Evolutionary conservation across 1,140 invertebrate species (phyloP).

Genomic region (Temnothorax longispinosus): DNA sequence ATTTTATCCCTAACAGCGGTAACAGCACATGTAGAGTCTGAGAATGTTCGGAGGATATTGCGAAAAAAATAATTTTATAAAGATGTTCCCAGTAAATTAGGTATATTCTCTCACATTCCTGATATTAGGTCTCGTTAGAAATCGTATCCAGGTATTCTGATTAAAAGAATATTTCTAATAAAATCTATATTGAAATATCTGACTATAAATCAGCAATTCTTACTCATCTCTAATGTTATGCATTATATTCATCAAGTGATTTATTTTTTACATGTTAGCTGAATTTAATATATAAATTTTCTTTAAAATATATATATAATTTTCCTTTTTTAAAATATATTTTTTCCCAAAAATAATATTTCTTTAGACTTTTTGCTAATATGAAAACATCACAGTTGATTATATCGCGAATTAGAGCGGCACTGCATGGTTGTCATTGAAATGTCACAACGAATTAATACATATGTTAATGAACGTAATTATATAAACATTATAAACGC

Average conservation of each 20-base stretch:
- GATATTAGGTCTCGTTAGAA: too few species aligned
- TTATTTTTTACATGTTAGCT: neutral
- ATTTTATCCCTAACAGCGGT: neutral
- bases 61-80: too few species aligned
- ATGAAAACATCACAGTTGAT: neutral
- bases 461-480: neutral
- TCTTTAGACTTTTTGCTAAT: neutral
- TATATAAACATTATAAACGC: neutral
- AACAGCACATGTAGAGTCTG: too few species aligned
- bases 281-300: neutral
- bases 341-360: neutral
- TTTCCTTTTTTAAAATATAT: neutral
- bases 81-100: too few species aligned
- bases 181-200: neutral
- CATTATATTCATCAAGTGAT: neutral
- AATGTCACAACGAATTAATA: neutral
- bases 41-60: too few species aligned
- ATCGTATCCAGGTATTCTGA: neutral
- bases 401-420: neutral
- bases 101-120: too few species aligned
- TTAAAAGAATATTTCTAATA: neutral
- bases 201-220: neutral
- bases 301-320: neutral
- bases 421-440: neutral
- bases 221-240: neutral